A percentile compares a stretch with the other conserved stretches of the same genome.
phyloP scores from a whole-genome alignment of 2,888 invertebrate genomes.

The Drosophila greeni region DNA sequence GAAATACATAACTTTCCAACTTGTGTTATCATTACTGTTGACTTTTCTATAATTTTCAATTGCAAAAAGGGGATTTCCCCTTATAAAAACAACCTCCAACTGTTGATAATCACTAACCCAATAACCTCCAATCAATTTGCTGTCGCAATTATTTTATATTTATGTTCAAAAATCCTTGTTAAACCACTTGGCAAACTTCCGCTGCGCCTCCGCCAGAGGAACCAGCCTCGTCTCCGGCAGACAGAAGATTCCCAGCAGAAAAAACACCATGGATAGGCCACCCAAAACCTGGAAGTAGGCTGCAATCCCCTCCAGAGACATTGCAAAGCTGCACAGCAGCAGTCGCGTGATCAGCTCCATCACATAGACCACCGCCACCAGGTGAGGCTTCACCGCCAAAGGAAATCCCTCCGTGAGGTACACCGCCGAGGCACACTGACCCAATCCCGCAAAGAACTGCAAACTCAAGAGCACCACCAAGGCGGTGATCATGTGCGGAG shows the following conservation, averaged over 20 bases:
- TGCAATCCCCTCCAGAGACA: constrained; percentile 31
- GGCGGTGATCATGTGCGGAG: constrained; percentile 45
- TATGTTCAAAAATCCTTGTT: constrained; percentile 58
- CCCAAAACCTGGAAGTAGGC: constrained; percentile 62
- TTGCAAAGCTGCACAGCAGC: constrained; percentile 43
- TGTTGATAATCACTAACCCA: neutral
- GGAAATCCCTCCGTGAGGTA: constrained; percentile 76
- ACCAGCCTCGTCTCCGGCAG: constrained; percentile 72
- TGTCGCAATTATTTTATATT: neutral
- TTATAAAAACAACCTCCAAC: neutral
- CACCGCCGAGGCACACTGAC: constrained; percentile 65
- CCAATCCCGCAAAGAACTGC: constrained; percentile 68
- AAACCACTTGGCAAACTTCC: constrained; percentile 64
- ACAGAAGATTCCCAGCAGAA: constrained; percentile 55
- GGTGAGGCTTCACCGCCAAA: constrained; percentile 65
- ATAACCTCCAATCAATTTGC: neutral
- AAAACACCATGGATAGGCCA: constrained; percentile 54
- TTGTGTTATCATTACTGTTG: neutral
- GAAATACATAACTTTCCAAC: too few species aligned
- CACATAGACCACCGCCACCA: constrained; percentile 59
- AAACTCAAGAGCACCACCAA: constrained; percentile 56
- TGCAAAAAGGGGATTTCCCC: neutral
- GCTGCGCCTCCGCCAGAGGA: constrained; percentile 63
- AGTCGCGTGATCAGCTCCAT: constrained; percentile 63
- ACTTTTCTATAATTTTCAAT: neutral